Evolutionary conservation across 2,797 vertebrate species (phyloP).

Genomic region (Cuculus canorus): DNA sequence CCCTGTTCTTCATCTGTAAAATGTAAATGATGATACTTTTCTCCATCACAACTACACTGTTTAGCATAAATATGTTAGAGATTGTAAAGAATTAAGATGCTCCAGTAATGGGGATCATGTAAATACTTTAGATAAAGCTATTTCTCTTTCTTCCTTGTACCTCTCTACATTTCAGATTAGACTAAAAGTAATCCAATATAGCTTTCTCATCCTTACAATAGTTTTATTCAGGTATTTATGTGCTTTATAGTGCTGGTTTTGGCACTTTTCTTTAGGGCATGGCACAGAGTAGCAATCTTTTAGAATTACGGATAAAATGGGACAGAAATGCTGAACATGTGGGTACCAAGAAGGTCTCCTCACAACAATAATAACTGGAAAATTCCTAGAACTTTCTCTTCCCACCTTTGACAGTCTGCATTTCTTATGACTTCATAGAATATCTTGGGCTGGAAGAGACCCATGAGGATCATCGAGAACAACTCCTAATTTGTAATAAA

Average conservation of each 20-base stretch:
- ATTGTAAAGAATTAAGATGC: conserved; percentile 36
- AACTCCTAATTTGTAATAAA: not conserved
- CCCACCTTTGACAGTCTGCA: conserved; percentile 14
- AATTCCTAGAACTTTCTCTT: conserved; percentile 1
- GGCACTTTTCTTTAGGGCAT: conserved; percentile 44
- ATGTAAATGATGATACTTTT: not conserved
- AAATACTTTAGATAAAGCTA: conserved; percentile 8
- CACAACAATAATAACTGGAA: not conserved
- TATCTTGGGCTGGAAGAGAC: not conserved
- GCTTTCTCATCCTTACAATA: conserved; percentile 1
- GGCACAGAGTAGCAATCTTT: conserved; percentile 21
- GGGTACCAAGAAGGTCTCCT: conserved; percentile 34
- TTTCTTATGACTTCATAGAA: not conserved
- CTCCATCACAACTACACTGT: not conserved
- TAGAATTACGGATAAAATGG: conserved; percentile 47
- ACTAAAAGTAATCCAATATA: conserved; percentile 49
- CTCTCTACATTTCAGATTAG: conserved; percentile 21
- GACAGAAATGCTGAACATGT: conserved; percentile 40
- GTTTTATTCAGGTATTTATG: conserved; percentile 55
- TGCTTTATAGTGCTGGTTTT: conserved; percentile 52
- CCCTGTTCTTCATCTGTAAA: not conserved
- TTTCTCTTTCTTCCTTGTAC: conserved; percentile 17
- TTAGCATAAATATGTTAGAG: not conserved
- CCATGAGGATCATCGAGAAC: not conserved
- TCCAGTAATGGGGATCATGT: not conserved